Conservation (phyloP, 2,797 vertebrate genomes). For the Pangasius mekongensis region DNA sequence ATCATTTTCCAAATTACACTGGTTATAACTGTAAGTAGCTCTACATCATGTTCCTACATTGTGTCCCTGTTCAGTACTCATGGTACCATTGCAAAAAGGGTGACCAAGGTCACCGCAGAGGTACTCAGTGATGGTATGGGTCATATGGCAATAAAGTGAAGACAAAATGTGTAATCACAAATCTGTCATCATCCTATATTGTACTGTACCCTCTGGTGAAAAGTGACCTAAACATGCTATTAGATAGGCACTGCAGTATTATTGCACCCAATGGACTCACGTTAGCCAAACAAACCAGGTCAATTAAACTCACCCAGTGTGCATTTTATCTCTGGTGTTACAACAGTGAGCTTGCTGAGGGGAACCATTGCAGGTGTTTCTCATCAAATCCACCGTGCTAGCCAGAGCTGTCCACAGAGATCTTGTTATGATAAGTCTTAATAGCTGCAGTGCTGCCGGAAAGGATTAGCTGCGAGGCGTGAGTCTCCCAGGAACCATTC, state of each 20-base stretch:
- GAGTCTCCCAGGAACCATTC: slow-evolving; percentile 52
- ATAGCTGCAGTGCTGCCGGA: slow-evolving; percentile 50
- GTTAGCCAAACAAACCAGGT: slow-evolving; percentile 2
- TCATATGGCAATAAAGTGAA: too few relatives aligned
- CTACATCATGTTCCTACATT: neutral
- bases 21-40: neutral
- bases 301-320: slow-evolving; percentile 17
- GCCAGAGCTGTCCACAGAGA: slow-evolving; percentile 44
- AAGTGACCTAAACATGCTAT: neutral
- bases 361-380: slow-evolving; percentile 48
- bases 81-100: neutral
- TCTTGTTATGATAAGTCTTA: slow-evolving; percentile 58
- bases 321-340: slow-evolving; percentile 37
- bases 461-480: slow-evolving; percentile 54
- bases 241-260: neutral
- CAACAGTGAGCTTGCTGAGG: slow-evolving; percentile 21
- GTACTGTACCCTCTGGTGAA: neutral
- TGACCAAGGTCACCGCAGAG: too few relatives aligned
- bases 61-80: neutral
- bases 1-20: neutral
- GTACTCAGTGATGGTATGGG: neutral
- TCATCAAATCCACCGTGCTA: slow-evolving; percentile 51
- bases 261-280: neutral
- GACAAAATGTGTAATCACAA: neutral
- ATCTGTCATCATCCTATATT: neutral